Base-by-base conservation (phyloP, 2,113 vertebrate genomes). In the Cyphomyrus discorhynchus region DNA sequence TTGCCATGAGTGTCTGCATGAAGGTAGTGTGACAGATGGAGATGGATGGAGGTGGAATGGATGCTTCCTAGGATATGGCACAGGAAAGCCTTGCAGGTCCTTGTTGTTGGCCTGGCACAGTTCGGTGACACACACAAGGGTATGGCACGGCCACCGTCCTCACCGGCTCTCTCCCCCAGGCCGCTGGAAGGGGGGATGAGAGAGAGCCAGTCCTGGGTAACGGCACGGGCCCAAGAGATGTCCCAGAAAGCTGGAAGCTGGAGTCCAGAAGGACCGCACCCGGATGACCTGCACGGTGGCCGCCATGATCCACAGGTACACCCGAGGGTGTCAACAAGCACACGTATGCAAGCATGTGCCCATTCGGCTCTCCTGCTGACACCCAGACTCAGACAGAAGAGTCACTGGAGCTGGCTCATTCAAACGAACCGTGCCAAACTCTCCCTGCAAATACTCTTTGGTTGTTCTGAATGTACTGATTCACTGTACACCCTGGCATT, bases 131-230 rank as follows among this genome's bases (percentile, higher is more conserved):
- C 53, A 88, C n/a, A 86, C 24, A 49, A 31, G 42, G 46, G 21
- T 39, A 17, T 10, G 13, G 52, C 7, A 31, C 7, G 1, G 17
- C 62, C 17, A 10, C n/a, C 24, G 19, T 15, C 3, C 56, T 86
- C n/a, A 91, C 86, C 74, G 50, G 89, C 49, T 87, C 45, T 92
- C 53, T 88, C 17, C 90, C 11, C 93, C 88, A 96, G 96, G 92
- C 90, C 95, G 2, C 96, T 96, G 11, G 97, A 97, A 42, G 94
- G 96, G 6, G 94, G 96, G 58, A 91, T 98, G 92, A 97, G 97
- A 27, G 97, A 96, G 89, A 99, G 97, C 92, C 97, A 97, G 5
- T 99, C 98, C 0, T 99, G 98, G 98, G 96, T 99, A 91, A 99
- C 98, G 0, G 96, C 96, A 86, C 95, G 97, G 27, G 98, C 98